Percentiles rank a stretch among this genome's conserved stretches.
These are phyloP conservation scores for Gopherus flavomarginatus DNA, from an alignment of 2,113 vertebrate species.

Conservation along the genomic window DNA sequence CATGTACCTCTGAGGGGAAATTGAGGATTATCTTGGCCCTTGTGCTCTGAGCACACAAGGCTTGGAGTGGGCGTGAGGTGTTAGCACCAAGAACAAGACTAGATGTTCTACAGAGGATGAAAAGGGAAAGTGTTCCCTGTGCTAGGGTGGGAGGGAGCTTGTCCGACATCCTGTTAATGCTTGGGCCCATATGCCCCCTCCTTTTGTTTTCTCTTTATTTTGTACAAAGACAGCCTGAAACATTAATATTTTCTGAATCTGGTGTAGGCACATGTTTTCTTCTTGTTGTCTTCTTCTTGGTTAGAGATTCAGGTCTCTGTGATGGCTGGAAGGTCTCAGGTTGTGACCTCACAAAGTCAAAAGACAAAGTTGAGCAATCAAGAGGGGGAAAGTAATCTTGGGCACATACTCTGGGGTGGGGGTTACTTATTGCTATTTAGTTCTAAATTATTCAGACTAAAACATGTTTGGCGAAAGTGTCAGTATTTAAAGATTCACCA, in stretches of 20 bases:
- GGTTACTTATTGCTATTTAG: neutral
- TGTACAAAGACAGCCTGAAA: neutral
- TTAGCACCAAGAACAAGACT: neutral
- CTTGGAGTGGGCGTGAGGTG: no score
- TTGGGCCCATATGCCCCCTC: neutral
- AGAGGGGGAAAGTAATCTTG: neutral
- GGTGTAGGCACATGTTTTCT: neutral
- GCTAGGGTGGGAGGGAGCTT: neutral
- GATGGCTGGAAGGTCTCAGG: neutral
- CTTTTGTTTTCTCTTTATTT: neutral
- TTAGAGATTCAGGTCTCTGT: neutral
- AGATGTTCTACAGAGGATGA: fast-evolving
- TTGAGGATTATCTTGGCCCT: neutral
- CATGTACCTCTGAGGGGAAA: neutral
- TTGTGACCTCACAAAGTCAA: neutral
- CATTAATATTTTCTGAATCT: fast-evolving
- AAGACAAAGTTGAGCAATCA: neutral
- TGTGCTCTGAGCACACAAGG: neutral
- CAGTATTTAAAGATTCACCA: neutral
- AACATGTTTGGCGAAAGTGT: neutral
- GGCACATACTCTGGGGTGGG: neutral
- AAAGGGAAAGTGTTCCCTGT: neutral
- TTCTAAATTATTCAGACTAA: neutral
- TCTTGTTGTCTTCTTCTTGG: neutral
- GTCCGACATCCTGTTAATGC: neutral